phyloP scores from a whole-genome alignment of 1,140 invertebrate species.

The Amphibalanus amphitrite region DNA sequence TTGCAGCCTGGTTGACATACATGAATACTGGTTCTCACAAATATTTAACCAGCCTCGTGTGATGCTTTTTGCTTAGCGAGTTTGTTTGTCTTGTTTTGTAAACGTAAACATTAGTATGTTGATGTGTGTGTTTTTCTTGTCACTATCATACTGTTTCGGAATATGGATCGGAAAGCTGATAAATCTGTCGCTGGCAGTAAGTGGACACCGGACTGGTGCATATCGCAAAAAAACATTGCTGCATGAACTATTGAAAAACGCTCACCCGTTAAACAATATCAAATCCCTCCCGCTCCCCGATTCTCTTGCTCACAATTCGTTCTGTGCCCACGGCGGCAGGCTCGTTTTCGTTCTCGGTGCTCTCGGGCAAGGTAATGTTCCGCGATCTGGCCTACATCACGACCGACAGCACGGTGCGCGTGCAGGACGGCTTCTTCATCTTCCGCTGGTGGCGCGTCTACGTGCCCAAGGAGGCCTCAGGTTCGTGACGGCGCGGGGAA shows the following conservation, averaged over 20 bases:
- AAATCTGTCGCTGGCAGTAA: no score
- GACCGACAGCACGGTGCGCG: conserved; percentile 77
- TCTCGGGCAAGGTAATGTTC: conserved; percentile 98
- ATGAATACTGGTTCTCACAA: no score
- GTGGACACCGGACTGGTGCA: no score
- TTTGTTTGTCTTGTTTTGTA: no score
- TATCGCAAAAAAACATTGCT: not conserved
- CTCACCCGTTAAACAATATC: no score
- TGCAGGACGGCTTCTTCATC: conserved; percentile 94
- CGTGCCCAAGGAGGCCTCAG: conserved; percentile 84
- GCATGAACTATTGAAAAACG: not conserved
- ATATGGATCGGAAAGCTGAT: no score
- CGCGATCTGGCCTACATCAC: conserved; percentile 86
- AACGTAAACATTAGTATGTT: no score
- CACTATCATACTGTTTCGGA: no score
- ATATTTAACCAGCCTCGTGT: no score
- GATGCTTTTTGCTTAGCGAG: no score
- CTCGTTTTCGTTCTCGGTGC: conserved; percentile 79
- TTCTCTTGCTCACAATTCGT: conserved; percentile 10
- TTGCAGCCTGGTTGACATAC: not conserved
- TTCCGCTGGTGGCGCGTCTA: conserved; percentile 94
- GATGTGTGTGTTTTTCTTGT: no score
- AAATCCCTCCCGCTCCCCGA: not conserved
- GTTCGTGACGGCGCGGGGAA: no score
- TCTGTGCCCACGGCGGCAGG: conserved; percentile 37